These are phyloP conservation scores for Gnatocerus cornutus DNA, from an alignment of 2,888 invertebrate genomes.

Conservation along the genomic window DNA sequence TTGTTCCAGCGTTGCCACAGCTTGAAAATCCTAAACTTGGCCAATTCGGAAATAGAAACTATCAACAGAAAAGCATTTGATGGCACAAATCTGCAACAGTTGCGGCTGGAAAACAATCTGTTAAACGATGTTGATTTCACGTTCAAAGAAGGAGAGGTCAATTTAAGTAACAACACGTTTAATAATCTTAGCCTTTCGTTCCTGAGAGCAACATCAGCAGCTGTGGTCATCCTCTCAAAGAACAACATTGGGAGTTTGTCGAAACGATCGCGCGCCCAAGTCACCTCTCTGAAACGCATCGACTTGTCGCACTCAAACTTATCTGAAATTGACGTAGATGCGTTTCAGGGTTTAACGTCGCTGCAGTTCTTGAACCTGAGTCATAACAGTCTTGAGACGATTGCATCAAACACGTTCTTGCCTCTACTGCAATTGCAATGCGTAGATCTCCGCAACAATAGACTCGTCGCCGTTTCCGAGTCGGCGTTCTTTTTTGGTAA, in stretches of 20 bases:
- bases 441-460: slow-evolving; percentile 12
- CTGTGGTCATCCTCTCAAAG: not conserved
- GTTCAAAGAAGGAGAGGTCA: not conserved
- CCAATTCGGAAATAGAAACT: slow-evolving; percentile 18
- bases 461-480: slow-evolving; percentile 1
- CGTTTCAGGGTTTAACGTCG: slow-evolving; percentile 9
- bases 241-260: not conserved
- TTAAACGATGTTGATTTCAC: slow-evolving; percentile 1
- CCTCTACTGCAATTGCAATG: not conserved
- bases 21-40: slow-evolving; percentile 20
- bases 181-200: not conserved
- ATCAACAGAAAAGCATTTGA: slow-evolving; percentile 13
- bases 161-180: not conserved
- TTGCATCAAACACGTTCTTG: slow-evolving; percentile 14
- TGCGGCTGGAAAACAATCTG: slow-evolving; percentile 23
- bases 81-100: not conserved
- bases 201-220: not conserved
- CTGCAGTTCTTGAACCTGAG: slow-evolving; percentile 16
- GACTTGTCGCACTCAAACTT: slow-evolving; percentile 18
- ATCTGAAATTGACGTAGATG: not conserved
- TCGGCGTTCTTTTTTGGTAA: slow-evolving; percentile 28
- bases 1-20: not conserved
- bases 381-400: slow-evolving; percentile 10
- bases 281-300: not conserved
- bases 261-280: not conserved